phyloP scores from a whole-genome alignment of 2,888 invertebrate species.

The Parnassius orleans region DNA sequence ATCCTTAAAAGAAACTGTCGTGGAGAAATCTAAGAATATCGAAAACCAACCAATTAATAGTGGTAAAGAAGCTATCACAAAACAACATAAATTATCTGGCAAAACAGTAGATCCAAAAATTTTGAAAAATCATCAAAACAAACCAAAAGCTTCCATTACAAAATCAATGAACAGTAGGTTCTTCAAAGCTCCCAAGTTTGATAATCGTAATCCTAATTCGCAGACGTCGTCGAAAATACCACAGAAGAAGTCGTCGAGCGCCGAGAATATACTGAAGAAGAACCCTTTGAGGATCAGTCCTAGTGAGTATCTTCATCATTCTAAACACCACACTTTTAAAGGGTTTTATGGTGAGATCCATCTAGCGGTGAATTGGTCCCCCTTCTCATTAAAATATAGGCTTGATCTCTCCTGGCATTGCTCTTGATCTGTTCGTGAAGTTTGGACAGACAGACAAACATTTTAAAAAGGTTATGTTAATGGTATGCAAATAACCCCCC shows the following conservation, averaged over 20 bases:
- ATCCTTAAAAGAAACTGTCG: neutral
- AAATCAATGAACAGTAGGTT: slow-evolving; percentile 8
- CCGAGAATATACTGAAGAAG: slow-evolving; percentile 11
- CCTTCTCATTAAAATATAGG: too few species aligned
- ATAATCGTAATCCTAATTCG: neutral
- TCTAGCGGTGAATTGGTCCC: too few species aligned
- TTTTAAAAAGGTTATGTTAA: too few species aligned
- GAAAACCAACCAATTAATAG: neutral
- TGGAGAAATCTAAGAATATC: neutral
- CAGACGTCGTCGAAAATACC: slow-evolving; percentile 18
- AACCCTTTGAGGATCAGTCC: slow-evolving; percentile 14
- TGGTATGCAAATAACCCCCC: too few species aligned
- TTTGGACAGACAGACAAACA: too few species aligned
- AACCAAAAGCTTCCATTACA: neutral
- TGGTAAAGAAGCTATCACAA: neutral
- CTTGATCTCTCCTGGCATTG: too few species aligned
- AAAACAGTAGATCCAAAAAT: neutral
- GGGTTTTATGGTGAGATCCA: too few species aligned
- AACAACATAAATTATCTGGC: neutral
- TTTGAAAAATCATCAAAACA: neutral
- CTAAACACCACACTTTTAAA: neutral
- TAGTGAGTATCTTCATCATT: slow-evolving; percentile 10
- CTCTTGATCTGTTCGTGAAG: too few species aligned
- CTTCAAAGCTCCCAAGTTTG: neutral
- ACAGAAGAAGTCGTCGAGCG: neutral